Conservation (phyloP, 2,888 invertebrate genomes). For the Ceriagrion tenellum region DNA sequence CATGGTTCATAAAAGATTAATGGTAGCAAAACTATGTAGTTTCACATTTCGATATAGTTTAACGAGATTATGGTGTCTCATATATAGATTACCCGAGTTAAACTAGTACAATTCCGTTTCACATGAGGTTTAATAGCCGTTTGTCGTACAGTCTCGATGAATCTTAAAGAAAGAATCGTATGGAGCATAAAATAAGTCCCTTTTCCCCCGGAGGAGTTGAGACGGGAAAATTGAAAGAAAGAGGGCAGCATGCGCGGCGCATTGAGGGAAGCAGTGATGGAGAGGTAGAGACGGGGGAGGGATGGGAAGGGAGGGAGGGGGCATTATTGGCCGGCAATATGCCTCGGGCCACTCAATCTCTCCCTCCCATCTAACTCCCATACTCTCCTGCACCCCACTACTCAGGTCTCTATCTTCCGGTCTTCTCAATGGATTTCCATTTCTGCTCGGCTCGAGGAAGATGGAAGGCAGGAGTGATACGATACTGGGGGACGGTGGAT, state of each 20-base stretch:
- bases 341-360: not conserved
- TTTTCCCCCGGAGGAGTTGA: too few species aligned
- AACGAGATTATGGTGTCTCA: too few species aligned
- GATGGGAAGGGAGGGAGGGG: not conserved
- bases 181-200: too few species aligned
- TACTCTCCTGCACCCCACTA: not conserved
- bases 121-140: too few species aligned
- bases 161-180: too few species aligned
- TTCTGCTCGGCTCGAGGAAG: not conserved
- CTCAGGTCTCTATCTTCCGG: not conserved
- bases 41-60: too few species aligned
- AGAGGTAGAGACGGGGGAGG: not conserved
- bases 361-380: not conserved
- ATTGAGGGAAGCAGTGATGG: not conserved
- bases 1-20: too few species aligned
- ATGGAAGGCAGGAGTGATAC: not conserved
- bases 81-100: too few species aligned
- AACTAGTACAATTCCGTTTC: too few species aligned
- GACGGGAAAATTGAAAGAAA: not conserved
- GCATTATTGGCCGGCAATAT: slow-evolving; percentile 20
- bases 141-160: too few species aligned
- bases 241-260: not conserved
- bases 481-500: not conserved
- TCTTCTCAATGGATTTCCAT: slow-evolving; percentile 23
- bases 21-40: too few species aligned